Conservation (phyloP, 2,888 invertebrate genomes). For the Oxyteleia sp. region DNA sequence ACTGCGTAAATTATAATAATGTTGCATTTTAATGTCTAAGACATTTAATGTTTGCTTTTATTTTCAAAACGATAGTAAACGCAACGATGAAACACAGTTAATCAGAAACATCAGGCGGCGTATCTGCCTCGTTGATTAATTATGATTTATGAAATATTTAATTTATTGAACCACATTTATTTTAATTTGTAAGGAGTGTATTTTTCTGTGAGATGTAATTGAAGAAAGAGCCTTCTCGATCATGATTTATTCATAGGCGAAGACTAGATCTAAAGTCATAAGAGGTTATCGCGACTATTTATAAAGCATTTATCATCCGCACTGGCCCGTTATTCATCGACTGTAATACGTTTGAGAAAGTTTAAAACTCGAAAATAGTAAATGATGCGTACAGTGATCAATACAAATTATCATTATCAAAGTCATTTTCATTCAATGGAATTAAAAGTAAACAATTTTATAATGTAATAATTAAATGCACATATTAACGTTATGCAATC, state of each 20-base stretch:
- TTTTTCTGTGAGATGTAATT: conserved; percentile 68
- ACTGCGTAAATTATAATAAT: background rate
- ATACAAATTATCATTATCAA: too few relatives aligned
- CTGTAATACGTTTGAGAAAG: conserved; percentile 51
- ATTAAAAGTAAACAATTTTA: too few relatives aligned
- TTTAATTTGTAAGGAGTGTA: conserved; percentile 59
- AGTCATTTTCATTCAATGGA: too few relatives aligned
- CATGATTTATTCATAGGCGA: conserved; percentile 63
- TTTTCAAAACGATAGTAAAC: background rate
- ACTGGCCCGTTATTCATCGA: conserved; percentile 59
- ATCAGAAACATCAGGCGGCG: conserved; percentile 15
- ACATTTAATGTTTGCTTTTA: background rate
- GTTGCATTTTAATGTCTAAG: background rate
- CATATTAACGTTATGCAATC: too few relatives aligned
- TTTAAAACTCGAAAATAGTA: conserved; percentile 43
- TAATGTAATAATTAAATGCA: too few relatives aligned
- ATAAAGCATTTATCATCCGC: conserved; percentile 71
- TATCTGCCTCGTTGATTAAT: conserved; percentile 35
- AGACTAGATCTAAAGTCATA: conserved; percentile 70
- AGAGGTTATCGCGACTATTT: conserved; percentile 73
- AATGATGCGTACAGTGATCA: background rate
- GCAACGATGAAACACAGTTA: conserved; percentile 38
- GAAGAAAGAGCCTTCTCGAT: conserved; percentile 71
- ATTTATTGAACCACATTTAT: conserved; percentile 51
- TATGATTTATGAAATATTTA: conserved; percentile 52